Base-by-base conservation (phyloP, 1,140 invertebrate species). In the Bombus superbus region DNA sequence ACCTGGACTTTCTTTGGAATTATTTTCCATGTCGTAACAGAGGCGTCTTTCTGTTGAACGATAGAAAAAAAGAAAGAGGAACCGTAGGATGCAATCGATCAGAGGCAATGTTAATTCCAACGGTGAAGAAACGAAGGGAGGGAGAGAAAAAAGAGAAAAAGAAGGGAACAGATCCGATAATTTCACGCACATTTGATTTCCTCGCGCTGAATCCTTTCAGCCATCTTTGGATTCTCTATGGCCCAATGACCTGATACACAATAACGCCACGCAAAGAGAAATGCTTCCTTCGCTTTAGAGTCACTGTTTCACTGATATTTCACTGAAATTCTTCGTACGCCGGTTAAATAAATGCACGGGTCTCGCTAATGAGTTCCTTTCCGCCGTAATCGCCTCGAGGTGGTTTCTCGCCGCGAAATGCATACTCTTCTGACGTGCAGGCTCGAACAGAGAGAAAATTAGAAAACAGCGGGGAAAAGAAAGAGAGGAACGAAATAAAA, bases 141-240 rank as follows among this genome's bases (percentile, higher is more conserved):
- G 32, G 8, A 3, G 22, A 10, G 2, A 25, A 3, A 22, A n/a
- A 15, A 11, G n/a, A 71, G 82, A 64, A n/a, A 64, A 79, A 64
- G 42, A 25, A 53, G 42, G 62, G 82, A 77, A 69, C 69, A 89
- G 87, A 82, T 79, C 80, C 42, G 42, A 91, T 86, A 84, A 92
- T 91, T 93, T 93, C 92, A 92, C 91, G 92, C 91, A 88, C 86
- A 92, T 93, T 91, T 91, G 89, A 92, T 92, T 93, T 92, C 85
- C 86, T 91, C 91, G 92, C 90, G 86, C 92, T 93, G 82, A 93
- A 93, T 93, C 91, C 91, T 81, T 77, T 90, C 87, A 77, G 84
- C 87, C 86, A 87, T 91, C 77, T 84, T 90, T 73, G 44, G 81
- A 86, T 90, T 88, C 78, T 84, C 62, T 68, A 91, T 90, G 84